Conservation (phyloP, 2,113 vertebrate species). For the Pseudonaja textilis region DNA sequence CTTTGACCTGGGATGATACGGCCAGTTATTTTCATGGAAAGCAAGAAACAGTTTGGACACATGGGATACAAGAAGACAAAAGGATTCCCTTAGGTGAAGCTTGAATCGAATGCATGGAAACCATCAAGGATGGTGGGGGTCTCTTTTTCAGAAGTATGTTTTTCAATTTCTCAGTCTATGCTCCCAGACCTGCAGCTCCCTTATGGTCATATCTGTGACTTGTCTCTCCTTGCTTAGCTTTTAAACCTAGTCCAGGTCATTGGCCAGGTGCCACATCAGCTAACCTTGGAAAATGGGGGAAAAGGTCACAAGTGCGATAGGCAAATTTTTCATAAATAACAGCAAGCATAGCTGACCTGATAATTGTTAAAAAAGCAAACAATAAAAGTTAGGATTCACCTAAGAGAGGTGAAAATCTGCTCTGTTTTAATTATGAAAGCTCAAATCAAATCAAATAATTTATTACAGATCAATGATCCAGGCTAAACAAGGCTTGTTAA, state of each 20-base stretch:
- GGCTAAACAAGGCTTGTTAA: neutral
- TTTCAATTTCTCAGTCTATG: neutral
- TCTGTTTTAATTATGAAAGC: neutral
- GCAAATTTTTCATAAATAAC: neutral
- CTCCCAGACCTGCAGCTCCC: neutral
- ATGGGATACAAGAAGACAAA: neutral
- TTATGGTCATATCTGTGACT: neutral
- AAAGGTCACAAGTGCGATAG: neutral
- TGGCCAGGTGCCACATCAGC: neutral
- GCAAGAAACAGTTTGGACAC: neutral
- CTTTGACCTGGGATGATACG: neutral
- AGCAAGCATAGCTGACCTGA: neutral
- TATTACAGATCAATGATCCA: neutral
- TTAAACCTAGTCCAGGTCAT: neutral
- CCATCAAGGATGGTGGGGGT: neutral
- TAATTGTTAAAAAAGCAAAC: neutral
- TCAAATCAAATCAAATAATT: neutral
- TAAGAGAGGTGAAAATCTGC: neutral
- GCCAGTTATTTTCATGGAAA: neutral
- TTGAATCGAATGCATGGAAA: neutral
- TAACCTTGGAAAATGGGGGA: neutral
- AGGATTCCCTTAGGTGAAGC: neutral
- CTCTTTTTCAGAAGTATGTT: neutral
- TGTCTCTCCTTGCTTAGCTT: neutral
- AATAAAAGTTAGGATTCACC: neutral